phyloP scores from a whole-genome alignment of 2,888 invertebrate genomes.

The Dromius quadrimaculatus region DNA sequence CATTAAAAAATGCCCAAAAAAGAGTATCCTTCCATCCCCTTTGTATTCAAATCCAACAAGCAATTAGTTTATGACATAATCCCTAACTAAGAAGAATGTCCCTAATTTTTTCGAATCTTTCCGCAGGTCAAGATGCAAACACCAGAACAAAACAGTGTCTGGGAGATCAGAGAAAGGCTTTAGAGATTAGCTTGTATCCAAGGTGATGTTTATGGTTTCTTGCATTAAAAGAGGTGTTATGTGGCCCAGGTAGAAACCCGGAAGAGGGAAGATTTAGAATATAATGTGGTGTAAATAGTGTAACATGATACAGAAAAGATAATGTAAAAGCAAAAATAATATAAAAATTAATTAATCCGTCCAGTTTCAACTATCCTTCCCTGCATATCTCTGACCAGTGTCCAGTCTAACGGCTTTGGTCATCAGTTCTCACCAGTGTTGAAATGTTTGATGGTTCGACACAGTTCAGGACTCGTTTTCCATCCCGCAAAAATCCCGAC shows the following conservation, averaged over 20 bases:
- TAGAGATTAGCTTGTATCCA: slow-evolving; percentile 1
- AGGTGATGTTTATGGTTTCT: slow-evolving; percentile 60
- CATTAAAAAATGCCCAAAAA: slow-evolving; percentile 4
- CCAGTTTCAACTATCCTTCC: too few relatives aligned
- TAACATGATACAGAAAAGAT: too few relatives aligned
- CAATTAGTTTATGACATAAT: slow-evolving; percentile 31
- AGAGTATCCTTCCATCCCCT: not conserved
- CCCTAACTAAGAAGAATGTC: slow-evolving; percentile 2
- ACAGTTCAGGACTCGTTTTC: not conserved
- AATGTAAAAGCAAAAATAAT: too few relatives aligned
- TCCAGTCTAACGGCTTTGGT: not conserved
- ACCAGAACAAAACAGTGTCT: not conserved
- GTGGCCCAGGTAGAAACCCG: slow-evolving; percentile 58
- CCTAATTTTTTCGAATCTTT: not conserved
- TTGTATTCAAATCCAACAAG: slow-evolving; percentile 3
- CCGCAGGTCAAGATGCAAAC: slow-evolving; percentile 14
- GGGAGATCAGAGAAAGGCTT: not conserved
- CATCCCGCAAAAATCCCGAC: not conserved
- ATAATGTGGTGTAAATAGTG: slow-evolving; percentile 16
- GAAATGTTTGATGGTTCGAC: not conserved
- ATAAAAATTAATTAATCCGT: too few relatives aligned
- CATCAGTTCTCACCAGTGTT: not conserved
- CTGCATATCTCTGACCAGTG: too few relatives aligned
- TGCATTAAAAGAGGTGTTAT: slow-evolving; percentile 59
- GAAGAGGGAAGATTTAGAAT: slow-evolving; percentile 10